Conservation (phyloP, 2,888 invertebrate genomes). For the Campaea margaritaria region DNA sequence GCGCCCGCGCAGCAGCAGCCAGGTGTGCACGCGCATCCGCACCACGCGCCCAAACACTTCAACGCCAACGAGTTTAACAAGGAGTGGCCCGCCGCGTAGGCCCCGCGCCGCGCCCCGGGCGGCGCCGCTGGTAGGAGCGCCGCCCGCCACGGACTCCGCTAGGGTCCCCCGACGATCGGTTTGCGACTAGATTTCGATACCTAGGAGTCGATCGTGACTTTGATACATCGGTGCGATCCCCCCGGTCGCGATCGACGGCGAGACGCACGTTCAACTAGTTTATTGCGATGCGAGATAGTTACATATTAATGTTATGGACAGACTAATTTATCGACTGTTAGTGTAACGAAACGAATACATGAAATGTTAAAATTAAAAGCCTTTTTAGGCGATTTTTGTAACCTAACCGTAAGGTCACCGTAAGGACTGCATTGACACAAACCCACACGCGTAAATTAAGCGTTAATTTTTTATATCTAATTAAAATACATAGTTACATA, state of each 20-base stretch:
- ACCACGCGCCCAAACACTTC: constrained; percentile 85
- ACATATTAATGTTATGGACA: constrained; percentile 25
- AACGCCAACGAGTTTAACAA: constrained; percentile 82
- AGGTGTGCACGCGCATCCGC: constrained; percentile 82
- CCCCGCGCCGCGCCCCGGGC: constrained; percentile 19
- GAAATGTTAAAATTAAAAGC: constrained; percentile 47
- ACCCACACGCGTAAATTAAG: constrained; percentile 80
- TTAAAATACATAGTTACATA: constrained; percentile 37
- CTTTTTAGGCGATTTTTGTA: constrained; percentile 39
- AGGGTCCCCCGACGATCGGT: background rate
- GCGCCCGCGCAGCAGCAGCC: constrained; percentile 75
- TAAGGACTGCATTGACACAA: constrained; percentile 79
- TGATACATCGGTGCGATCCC: constrained; percentile 14
- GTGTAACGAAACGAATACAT: constrained; percentile 51
- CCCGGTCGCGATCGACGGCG: constrained; percentile 26
- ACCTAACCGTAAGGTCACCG: constrained; percentile 43
- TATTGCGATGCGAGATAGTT: constrained; percentile 42
- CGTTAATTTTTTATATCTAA: constrained; percentile 52
- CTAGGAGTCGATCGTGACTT: constrained; percentile 9
- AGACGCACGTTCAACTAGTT: constrained; percentile 31
- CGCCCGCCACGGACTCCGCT: background rate
- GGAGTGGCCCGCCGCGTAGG: constrained; percentile 84
- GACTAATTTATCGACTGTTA: constrained; percentile 47
- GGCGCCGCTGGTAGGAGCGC: constrained; percentile 19
- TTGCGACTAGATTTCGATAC: constrained; percentile 5